Percentiles rank a stretch among this genome's conserved stretches.
Conservation (phyloP, 1,140 invertebrate species). For the Calycopis cecrops region DNA sequence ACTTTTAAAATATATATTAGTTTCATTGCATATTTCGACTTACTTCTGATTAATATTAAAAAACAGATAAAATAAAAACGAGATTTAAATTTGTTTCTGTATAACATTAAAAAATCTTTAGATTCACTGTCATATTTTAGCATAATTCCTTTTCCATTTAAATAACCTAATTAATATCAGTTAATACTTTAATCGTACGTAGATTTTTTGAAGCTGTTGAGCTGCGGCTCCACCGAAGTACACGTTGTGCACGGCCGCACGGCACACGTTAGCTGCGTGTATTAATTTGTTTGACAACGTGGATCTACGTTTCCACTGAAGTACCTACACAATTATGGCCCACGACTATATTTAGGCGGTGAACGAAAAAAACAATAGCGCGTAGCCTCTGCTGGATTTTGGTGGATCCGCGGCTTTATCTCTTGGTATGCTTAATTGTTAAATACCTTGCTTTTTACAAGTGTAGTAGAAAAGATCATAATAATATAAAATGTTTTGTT, state of each 20-base stretch:
- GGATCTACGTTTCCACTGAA: slow-evolving; percentile 2
- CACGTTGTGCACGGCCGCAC: background rate
- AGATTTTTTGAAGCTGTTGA: slow-evolving; percentile 9
- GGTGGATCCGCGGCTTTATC: slow-evolving; percentile 4
- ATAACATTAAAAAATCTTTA: slow-evolving; percentile 11
- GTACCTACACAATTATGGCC: slow-evolving; percentile 11
- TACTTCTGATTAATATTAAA: slow-evolving; percentile 12
- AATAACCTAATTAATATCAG: slow-evolving; percentile 9
- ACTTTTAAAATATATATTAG: slow-evolving; percentile 10
- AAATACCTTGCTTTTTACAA: slow-evolving; percentile 10
- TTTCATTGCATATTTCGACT: slow-evolving; percentile 8
- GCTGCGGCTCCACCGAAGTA: slow-evolving; percentile 10
- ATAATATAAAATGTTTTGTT: slow-evolving; percentile 6
- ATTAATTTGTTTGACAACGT: slow-evolving; percentile 11
- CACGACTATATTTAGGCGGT: slow-evolving; percentile 9
- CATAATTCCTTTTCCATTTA: slow-evolving; percentile 11
- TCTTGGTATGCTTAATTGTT: slow-evolving; percentile 8
- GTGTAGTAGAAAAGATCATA: slow-evolving; percentile 4
- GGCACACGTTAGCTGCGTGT: slow-evolving; percentile 8
- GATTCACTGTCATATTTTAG: slow-evolving; percentile 6
- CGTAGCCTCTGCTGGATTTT: slow-evolving; percentile 5
- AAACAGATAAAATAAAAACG: slow-evolving; percentile 12
- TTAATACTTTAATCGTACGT: slow-evolving; percentile 7
- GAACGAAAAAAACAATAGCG: slow-evolving; percentile 4
- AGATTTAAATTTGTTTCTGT: slow-evolving; percentile 9